Evolutionary conservation across 2,797 vertebrate genomes (phyloP).

Genomic region (Neosilurus hyrtlii): DNA sequence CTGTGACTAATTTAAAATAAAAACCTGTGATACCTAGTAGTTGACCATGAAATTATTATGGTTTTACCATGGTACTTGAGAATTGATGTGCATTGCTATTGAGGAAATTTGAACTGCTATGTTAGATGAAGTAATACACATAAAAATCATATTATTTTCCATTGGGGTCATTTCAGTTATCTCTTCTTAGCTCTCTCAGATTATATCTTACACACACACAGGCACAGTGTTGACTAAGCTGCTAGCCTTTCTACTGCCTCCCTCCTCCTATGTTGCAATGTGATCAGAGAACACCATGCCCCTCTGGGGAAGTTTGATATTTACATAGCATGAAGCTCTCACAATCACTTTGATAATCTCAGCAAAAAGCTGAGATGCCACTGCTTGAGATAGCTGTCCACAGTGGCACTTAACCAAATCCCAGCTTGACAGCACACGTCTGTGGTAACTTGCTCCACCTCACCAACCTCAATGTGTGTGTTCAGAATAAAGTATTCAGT

Average conservation of each 20-base stretch:
- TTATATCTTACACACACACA: not conserved
- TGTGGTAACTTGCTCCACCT: not conserved
- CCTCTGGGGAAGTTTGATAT: conserved; percentile 67
- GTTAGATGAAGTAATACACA: not conserved
- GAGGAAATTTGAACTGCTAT: not conserved
- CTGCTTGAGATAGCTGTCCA: not conserved
- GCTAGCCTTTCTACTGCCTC: conserved; percentile 50
- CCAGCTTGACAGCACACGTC: conserved; percentile 6
- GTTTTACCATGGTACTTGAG: not conserved
- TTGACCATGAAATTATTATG: not conserved
- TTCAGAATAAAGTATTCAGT: conserved; percentile 31
- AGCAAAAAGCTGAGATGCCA: conserved; percentile 13
- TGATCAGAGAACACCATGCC: conserved; percentile 62
- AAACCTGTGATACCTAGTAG: not conserved
- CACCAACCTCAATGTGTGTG: not conserved
- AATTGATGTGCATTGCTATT: no score
- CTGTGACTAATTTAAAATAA: not conserved
- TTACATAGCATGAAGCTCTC: conserved; percentile 53
- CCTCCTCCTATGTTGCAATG: conserved; percentile 56
- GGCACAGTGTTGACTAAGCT: conserved; percentile 33
- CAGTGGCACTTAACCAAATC: conserved; percentile 27
- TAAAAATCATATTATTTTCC: not conserved
- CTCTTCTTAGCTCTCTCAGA: not conserved
- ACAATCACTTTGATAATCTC: conserved; percentile 47
- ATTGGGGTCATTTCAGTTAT: no score